Evolutionary conservation across 2,113 vertebrate species (phyloP).

Genomic region (Myotis yumanensis): DNA sequence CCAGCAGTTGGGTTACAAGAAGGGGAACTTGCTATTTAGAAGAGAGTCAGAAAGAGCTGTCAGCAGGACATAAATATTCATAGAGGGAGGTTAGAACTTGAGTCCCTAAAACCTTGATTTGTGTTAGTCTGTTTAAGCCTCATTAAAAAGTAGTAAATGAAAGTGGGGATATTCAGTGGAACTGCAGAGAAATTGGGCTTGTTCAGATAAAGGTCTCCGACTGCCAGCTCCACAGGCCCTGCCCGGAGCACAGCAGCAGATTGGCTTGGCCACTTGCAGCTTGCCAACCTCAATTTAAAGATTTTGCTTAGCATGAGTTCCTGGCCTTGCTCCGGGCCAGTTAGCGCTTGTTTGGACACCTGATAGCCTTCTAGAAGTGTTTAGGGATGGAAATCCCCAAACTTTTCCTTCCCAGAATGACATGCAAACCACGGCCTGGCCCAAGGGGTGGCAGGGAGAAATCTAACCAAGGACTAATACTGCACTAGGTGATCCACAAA

Average conservation of each 20-base stretch:
- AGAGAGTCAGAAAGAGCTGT: conserved; percentile 67
- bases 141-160: conserved; percentile 78
- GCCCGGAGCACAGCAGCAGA: neutral
- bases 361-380: conserved; percentile 31
- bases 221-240: conserved; percentile 51
- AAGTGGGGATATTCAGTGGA: conserved; percentile 64
- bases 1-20: conserved; percentile 53
- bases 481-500: neutral
- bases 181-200: conserved; percentile 62
- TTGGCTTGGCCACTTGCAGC: conserved; percentile 9
- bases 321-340: conserved; percentile 19
- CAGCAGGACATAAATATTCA: conserved; percentile 76
- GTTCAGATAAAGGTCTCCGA: conserved; percentile 61
- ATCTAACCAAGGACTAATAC: neutral
- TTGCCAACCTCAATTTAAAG: conserved; percentile 61
- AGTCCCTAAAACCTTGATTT: conserved; percentile 79
- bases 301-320: conserved; percentile 53
- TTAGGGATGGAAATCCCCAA: neutral
- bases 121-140: conserved; percentile 71
- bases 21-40: conserved; percentile 62
- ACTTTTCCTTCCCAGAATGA: neutral
- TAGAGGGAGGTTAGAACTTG: conserved; percentile 68
- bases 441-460: neutral
- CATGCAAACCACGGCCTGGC: neutral
- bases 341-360: conserved; percentile 42